phyloP scores from a whole-genome alignment of 2,888 invertebrate genomes.

The Oligia strigilis region DNA sequence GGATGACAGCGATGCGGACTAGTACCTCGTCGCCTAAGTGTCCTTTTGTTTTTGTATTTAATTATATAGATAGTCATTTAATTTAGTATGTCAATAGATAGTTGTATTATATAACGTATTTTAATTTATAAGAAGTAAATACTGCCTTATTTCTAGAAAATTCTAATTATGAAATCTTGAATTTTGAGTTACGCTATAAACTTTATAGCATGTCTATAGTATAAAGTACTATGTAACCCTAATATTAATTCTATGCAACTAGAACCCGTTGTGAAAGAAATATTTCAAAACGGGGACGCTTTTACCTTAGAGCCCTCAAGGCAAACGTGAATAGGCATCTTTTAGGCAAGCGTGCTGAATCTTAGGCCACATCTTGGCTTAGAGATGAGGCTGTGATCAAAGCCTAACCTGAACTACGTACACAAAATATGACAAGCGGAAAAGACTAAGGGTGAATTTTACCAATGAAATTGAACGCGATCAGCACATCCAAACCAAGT shows the following conservation, averaged over 20 bases:
- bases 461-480: neutral
- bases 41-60: no score
- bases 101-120: neutral
- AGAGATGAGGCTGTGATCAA: constrained; percentile 34
- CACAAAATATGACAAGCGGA: constrained; percentile 4
- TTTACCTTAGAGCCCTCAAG: constrained; percentile 27
- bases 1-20: no score
- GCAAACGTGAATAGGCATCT: constrained; percentile 40
- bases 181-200: neutral
- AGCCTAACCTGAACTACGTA: constrained; percentile 16
- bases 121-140: neutral
- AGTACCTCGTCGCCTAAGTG: no score
- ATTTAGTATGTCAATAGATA: no score
- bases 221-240: neutral
- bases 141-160: neutral
- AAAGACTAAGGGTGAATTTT: neutral
- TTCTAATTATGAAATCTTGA: neutral
- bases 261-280: neutral
- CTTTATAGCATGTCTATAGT: neutral
- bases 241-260: neutral
- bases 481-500: neutral
- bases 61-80: no score
- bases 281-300: constrained; percentile 19
- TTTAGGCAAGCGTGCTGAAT: constrained; percentile 47
- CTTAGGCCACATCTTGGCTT: constrained; percentile 14